phyloP scores from a whole-genome alignment of 2,113 vertebrate genomes.

The Galemys pyrenaicus region DNA sequence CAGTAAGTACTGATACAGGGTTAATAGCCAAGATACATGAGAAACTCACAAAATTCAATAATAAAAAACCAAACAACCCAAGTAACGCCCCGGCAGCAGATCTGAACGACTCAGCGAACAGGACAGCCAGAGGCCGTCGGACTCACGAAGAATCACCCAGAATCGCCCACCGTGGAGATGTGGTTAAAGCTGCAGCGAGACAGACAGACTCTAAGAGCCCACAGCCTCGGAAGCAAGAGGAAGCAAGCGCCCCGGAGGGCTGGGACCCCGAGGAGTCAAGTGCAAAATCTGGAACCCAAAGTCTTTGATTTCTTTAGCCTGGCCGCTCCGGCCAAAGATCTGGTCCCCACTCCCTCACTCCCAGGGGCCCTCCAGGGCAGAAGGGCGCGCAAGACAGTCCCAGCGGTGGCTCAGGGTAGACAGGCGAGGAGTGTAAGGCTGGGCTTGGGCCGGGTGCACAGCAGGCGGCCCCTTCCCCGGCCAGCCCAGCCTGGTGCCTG shows the following conservation, averaged over 20 bases:
- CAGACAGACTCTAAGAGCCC: neutral
- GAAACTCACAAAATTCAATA: no score
- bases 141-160: no score
- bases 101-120: no score
- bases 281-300: neutral
- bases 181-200: no score
- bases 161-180: no score
- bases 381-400: neutral
- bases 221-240: neutral
- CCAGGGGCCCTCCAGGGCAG: conserved; percentile 15
- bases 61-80: no score
- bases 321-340: neutral
- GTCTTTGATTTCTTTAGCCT: neutral
- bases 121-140: no score
- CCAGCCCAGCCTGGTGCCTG: neutral
- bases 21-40: no score
- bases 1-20: no score
- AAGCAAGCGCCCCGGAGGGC: neutral
- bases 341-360: neutral
- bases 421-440: neutral
- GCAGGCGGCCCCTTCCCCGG: no score
- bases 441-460: neutral
- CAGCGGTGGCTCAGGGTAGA: neutral
- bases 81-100: no score
- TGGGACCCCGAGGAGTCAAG: neutral